Percentiles rank a stretch among this genome's conserved stretches.
phyloP scores from a whole-genome alignment of 2,797 vertebrate genomes.

The Todus mexicanus region DNA sequence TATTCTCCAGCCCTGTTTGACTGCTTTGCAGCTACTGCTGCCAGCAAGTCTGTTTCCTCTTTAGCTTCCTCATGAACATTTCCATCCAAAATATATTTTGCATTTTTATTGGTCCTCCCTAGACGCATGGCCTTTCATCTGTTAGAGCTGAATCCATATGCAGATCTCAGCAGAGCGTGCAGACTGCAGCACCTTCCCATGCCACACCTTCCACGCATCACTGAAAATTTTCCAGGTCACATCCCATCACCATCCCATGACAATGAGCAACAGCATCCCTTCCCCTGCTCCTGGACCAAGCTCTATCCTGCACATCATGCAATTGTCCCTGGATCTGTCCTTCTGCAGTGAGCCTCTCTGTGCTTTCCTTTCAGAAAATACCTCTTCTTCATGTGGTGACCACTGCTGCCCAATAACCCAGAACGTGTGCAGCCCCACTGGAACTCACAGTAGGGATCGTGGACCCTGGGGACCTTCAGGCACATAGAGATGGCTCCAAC shows the following conservation, averaged over 20 bases:
- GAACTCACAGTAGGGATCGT: too few relatives aligned
- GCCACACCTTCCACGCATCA: background rate
- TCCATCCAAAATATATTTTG: slow-evolving; percentile 42
- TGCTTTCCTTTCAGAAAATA: background rate
- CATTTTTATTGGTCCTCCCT: slow-evolving; percentile 41
- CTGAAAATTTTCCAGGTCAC: background rate
- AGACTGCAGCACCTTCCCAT: background rate
- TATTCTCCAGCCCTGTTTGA: background rate
- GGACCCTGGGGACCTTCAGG: background rate
- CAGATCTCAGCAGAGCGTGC: background rate
- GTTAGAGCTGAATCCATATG: background rate
- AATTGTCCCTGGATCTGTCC: background rate
- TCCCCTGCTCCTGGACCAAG: background rate
- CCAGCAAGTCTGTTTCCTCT: slow-evolving; percentile 30
- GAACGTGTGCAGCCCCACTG: background rate
- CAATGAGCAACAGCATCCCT: background rate
- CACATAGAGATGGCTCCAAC: background rate
- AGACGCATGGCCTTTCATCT: slow-evolving; percentile 30
- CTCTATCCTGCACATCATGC: background rate
- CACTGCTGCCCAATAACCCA: background rate
- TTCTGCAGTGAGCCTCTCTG: background rate
- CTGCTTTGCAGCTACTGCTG: background rate
- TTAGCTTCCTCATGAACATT: slow-evolving; percentile 5
- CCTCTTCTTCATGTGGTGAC: background rate
- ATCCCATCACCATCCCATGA: background rate